Evolutionary conservation across 2,797 vertebrate species (phyloP).

Genomic region (Australoheros facetus): DNA sequence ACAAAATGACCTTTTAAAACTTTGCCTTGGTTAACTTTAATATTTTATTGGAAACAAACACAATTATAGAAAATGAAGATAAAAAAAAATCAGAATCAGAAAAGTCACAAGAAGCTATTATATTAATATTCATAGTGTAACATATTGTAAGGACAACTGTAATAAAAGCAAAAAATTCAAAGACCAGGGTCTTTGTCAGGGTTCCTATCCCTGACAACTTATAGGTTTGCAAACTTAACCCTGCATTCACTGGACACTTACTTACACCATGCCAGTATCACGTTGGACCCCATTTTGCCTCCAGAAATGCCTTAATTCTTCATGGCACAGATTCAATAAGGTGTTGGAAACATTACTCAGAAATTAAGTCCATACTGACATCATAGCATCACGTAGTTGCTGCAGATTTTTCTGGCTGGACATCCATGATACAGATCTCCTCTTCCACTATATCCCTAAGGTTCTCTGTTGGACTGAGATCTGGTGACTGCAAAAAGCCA

Average conservation of each 20-base stretch:
- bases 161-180: not conserved
- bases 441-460: not conserved
- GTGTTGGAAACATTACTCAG: not conserved
- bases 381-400: not conserved
- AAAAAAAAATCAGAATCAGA: not conserved
- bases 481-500: not conserved
- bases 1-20: not conserved
- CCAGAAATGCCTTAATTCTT: not conserved
- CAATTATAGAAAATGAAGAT: not conserved
- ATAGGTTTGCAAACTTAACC: not conserved
- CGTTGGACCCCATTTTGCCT: not conserved
- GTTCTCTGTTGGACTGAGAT: not conserved
- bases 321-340: not conserved
- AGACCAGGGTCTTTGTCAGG: not conserved
- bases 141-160: not conserved
- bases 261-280: not conserved
- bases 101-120: not conserved
- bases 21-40: not conserved
- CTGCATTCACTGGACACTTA: not conserved
- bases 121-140: not conserved
- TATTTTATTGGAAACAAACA: not conserved
- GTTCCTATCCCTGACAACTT: not conserved
- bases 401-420: not conserved
- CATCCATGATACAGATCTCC: not conserved
- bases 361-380: rapidly evolving